Conservation (phyloP, 2,113 vertebrate genomes). For the Malurus elegans region DNA sequence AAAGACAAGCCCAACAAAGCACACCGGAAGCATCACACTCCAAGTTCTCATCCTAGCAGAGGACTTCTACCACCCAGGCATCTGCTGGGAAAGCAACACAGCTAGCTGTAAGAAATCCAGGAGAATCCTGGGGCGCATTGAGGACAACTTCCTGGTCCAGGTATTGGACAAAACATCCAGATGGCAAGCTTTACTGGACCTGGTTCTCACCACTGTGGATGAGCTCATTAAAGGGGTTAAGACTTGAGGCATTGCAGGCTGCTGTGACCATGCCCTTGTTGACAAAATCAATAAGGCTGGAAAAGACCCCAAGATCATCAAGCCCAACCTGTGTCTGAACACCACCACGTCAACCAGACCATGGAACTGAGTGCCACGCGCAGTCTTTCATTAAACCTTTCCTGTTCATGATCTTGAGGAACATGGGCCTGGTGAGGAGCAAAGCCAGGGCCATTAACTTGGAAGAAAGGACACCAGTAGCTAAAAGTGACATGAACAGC, state of each 20-base stretch:
- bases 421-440: background rate
- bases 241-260: background rate
- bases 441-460: background rate
- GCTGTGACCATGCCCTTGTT: background rate
- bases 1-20: background rate
- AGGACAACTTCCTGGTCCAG: background rate
- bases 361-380: background rate
- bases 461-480: background rate
- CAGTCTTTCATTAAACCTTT: background rate
- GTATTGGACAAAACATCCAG: background rate
- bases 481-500: background rate
- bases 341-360: background rate
- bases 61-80: background rate
- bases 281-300: background rate
- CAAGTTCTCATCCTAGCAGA: background rate
- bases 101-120: background rate
- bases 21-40: background rate
- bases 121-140: background rate
- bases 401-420: no score
- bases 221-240: background rate
- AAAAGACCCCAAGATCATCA: accelerated
- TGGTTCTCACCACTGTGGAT: background rate
- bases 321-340: background rate
- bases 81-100: background rate
- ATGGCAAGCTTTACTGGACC: background rate